Percentiles rank a stretch among this genome's conserved stretches.
Evolutionary conservation across 2,797 vertebrate species (phyloP).

Genomic region (Bucorvus abyssinicus): DNA sequence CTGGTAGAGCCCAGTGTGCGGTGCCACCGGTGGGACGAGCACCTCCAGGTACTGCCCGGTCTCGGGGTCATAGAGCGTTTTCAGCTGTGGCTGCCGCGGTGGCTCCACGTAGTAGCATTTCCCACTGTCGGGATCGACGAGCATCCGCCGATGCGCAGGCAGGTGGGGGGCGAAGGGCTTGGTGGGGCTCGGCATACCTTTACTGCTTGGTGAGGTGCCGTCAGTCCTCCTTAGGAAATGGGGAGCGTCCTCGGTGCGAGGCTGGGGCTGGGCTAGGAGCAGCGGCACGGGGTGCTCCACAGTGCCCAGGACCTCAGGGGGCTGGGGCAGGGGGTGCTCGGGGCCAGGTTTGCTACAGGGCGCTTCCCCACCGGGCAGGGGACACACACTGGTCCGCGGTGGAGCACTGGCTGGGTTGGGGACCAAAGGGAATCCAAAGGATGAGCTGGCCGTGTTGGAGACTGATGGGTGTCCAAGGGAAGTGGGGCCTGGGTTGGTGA

Average conservation of each 20-base stretch:
- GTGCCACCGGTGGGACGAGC: slow-evolving; percentile 84
- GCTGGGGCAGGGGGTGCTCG: neutral
- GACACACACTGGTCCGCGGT: neutral
- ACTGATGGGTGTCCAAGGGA: neutral
- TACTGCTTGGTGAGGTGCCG: slow-evolving; percentile 64
- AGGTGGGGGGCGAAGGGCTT: slow-evolving; percentile 53
- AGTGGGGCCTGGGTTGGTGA: neutral
- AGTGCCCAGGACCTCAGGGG: neutral
- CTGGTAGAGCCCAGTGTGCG: slow-evolving; percentile 83
- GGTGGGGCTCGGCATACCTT: slow-evolving; percentile 76
- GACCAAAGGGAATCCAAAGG: neutral
- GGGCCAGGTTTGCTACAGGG: neutral
- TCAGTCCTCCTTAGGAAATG: slow-evolving; percentile 76
- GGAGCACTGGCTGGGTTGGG: neutral
- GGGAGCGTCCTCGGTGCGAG: neutral
- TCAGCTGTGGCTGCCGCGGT: slow-evolving; percentile 86
- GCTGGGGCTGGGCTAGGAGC: neutral
- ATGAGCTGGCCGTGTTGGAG: neutral
- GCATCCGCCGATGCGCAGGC: slow-evolving; percentile 81
- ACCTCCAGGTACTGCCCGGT: slow-evolving; percentile 94
- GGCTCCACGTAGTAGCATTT: slow-evolving; percentile 93
- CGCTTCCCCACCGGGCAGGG: neutral
- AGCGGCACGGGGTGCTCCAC: neutral
- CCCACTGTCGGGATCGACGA: slow-evolving; percentile 91
- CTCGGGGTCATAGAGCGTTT: slow-evolving; percentile 92